Evolutionary conservation across 2,888 invertebrate species (phyloP), one percentile per base, ranked within the genome.

Genomic region (Ptychoptera contaminata): DNA sequence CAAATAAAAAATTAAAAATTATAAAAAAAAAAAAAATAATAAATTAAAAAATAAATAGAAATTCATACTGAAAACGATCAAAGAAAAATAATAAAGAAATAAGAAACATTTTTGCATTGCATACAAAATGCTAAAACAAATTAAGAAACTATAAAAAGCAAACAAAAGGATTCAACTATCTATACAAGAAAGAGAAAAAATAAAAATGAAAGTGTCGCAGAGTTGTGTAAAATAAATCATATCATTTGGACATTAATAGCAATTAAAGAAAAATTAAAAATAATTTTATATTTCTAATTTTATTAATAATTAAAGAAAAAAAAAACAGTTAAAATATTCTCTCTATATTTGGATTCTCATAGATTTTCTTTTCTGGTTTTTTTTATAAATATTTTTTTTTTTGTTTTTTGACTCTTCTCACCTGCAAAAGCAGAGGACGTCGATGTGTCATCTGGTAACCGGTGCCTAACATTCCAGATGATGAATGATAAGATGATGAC

Each of bases 391-490:
- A 15, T 30, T 15, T 40, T 41, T 41, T 15, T 35, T 35, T 42
- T 39, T 16, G 16, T 35, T 35, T 23, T 16, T 23, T 35, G 23
- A 32, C 15, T 15, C 32, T 37, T 42, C 79, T 82, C 79, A 85
- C 84, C 84, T 85, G 83, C 71, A 85, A 75, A 70, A 85, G 78
- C 72, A 84, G 76, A 69, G 84, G 79, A 70, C 82, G 79, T 65
- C 76, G 73, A 68, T 68, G 47, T 40, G 45, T 32, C 44, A 42
- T 42, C 16, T 42, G 42, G 34, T 34, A 42, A 42, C 34, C 35
- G 31, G 40, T 40, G 9, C 34, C 16, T 16, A 42, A 35, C 14
- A 36, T 36, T 42, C 42, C 42, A 35, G 42, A 23, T 14, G 42
- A 34, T 42, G 23, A 23, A 23, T 45, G 42, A 40, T 34, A 35